These are phyloP conservation scores for Oncopeltus fasciatus DNA, from an alignment of 1,140 invertebrate species.

Conservation along the genomic window DNA sequence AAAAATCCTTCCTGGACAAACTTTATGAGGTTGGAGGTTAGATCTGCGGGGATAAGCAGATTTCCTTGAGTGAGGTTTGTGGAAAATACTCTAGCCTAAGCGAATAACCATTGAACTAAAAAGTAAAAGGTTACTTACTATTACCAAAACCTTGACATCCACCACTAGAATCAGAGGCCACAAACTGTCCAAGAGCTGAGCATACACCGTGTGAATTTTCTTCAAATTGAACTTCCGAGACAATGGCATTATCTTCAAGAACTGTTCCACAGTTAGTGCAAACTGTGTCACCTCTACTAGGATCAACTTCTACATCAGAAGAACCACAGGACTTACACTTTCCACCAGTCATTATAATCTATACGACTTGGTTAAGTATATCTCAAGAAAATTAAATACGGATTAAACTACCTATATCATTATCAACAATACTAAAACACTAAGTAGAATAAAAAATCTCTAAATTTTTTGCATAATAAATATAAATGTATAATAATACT, in stretches of 20 bases:
- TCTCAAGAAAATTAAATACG: too few species aligned
- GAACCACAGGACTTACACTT: conserved; percentile 87
- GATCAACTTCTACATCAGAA: conserved; percentile 86
- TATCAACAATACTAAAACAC: too few species aligned
- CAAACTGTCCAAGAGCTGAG: conserved; percentile 82
- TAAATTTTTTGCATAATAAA: too few species aligned
- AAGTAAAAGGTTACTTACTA: conserved; percentile 32
- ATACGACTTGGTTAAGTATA: too few species aligned
- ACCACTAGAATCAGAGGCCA: conserved; percentile 72
- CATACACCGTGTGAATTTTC: conserved; percentile 79
- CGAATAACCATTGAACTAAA: not conserved
- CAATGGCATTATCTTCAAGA: conserved; percentile 88
- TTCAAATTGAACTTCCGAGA: conserved; percentile 90
- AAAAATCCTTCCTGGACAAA: too few species aligned
- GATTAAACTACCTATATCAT: too few species aligned
- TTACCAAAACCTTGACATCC: conserved; percentile 59
- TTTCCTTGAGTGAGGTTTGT: not conserved
- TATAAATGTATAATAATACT: too few species aligned
- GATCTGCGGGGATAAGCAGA: too few species aligned
- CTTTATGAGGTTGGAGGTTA: too few species aligned
- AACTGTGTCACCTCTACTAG: conserved; percentile 81
- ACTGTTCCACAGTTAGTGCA: conserved; percentile 94
- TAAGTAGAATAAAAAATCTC: too few species aligned
- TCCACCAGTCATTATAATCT: conserved; percentile 31
- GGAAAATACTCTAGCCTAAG: not conserved